Evolutionary conservation across 2,888 invertebrate genomes (phyloP).

Genomic region (Saturnia pavonia): DNA sequence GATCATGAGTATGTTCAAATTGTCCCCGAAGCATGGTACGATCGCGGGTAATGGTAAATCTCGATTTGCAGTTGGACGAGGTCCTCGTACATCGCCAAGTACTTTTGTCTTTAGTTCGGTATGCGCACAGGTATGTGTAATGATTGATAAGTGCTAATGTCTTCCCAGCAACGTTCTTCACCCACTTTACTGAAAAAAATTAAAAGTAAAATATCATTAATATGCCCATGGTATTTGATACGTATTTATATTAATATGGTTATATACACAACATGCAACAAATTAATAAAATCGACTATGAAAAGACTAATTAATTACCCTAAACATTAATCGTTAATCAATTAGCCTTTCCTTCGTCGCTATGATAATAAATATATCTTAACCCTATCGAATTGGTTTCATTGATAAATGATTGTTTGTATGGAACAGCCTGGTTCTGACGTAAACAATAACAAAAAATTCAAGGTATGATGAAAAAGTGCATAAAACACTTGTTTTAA

Average conservation of each 20-base stretch:
- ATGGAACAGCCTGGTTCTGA: too few species aligned
- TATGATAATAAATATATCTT: background rate
- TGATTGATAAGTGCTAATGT: constrained; percentile 13
- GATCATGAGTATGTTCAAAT: constrained; percentile 9
- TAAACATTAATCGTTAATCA: background rate
- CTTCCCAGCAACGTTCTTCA: constrained; percentile 11
- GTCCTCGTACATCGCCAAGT: constrained; percentile 15
- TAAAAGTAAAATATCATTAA: background rate
- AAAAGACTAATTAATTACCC: background rate
- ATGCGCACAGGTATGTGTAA: constrained; percentile 9
- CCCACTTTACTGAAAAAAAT: constrained; percentile 24
- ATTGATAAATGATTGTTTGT: too few species aligned
- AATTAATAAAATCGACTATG: background rate
- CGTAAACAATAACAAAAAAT: too few species aligned
- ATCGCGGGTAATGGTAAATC: background rate
- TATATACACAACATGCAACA: background rate
- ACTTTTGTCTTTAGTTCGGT: background rate
- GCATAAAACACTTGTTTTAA: too few species aligned
- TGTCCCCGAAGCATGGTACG: constrained; percentile 5
- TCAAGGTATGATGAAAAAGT: too few species aligned
- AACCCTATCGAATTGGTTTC: too few species aligned
- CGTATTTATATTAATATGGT: background rate
- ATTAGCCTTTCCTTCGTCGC: background rate
- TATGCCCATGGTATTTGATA: background rate
- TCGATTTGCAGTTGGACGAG: constrained; percentile 8